Evolutionary conservation across 2,113 vertebrate species (phyloP), one percentile per base, ranked within the genome.

Genomic region (Axis porcinus): DNA sequence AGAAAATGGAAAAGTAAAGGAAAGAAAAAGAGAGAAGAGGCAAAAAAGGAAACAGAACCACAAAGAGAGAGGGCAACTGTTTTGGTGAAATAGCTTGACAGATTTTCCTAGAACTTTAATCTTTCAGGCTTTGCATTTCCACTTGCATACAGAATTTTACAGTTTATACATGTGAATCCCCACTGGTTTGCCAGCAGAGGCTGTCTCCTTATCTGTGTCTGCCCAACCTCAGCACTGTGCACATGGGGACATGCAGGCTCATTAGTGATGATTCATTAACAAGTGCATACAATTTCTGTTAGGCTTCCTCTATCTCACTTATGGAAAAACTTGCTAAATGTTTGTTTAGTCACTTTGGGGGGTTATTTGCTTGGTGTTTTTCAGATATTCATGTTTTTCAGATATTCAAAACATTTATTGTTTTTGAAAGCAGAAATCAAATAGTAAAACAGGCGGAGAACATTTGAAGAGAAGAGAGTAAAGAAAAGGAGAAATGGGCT

Each of bases 391-490:
- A 55, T 55, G 3, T 60, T 58, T 96, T 86, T 90, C 15, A 47
- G 85, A 78, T 79, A 96, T 74, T 93, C 60, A 67, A 16, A 52
- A 33, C 13, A 85, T 21, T 88, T 54, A 23, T 90, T 94, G 15
- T 4, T 93, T 96, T 79, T 62, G 25, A 88, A 94, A 96, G 40
- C 21, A 76, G 45, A 7, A 93, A 91, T 91, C 82, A 86, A 89
- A 90, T 84, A 58, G 27, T 58, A 94, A 64, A 85, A 5, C n/a
- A 40, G 36, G 17, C 2, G 6, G 17, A 64, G 87, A 83, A 89
- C 14, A 57, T 50, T 91, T 50, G 25, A 88, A 96, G 40, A 64
- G 79, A 27, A 23, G 33, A 30, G 4, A 58, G 30, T 70, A 93
- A 95, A 36, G 45, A 55, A 93, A 55, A 91, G 36, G 6, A 90